phyloP scores from a whole-genome alignment of 2,888 invertebrate genomes.

The Meta bourneti region DNA sequence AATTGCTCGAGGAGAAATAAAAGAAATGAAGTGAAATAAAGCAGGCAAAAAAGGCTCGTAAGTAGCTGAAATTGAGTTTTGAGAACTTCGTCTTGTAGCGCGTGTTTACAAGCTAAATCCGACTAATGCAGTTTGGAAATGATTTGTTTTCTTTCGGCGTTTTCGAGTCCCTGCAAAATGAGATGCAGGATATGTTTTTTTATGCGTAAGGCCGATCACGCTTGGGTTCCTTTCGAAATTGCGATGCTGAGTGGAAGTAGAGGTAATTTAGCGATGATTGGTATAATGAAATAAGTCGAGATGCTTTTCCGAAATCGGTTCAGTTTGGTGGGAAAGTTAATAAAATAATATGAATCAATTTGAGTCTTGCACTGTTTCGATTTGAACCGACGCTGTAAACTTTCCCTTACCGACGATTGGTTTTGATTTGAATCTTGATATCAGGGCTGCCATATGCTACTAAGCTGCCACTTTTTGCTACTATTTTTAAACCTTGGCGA shows the following conservation, averaged over 20 bases:
- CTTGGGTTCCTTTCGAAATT: background rate
- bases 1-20: background rate
- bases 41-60: background rate
- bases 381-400: too few species aligned
- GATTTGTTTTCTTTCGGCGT: background rate
- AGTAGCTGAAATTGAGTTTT: constrained; percentile 33
- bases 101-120: constrained; percentile 29
- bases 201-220: too few species aligned
- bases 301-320: background rate
- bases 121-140: constrained; percentile 18
- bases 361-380: background rate
- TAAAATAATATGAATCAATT: background rate
- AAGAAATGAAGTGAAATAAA: constrained; percentile 1
- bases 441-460: too few species aligned
- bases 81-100: background rate
- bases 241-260: background rate
- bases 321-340: background rate
- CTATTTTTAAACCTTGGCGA: too few species aligned
- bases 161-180: too few species aligned
- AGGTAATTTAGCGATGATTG: background rate
- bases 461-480: too few species aligned
- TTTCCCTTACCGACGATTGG: too few species aligned
- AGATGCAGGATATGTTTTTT: too few species aligned
- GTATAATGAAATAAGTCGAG: constrained; percentile 18
- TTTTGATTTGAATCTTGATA: too few species aligned